Base-by-base conservation (phyloP, 2,797 vertebrate genomes). In the Okamejei kenojei region DNA sequence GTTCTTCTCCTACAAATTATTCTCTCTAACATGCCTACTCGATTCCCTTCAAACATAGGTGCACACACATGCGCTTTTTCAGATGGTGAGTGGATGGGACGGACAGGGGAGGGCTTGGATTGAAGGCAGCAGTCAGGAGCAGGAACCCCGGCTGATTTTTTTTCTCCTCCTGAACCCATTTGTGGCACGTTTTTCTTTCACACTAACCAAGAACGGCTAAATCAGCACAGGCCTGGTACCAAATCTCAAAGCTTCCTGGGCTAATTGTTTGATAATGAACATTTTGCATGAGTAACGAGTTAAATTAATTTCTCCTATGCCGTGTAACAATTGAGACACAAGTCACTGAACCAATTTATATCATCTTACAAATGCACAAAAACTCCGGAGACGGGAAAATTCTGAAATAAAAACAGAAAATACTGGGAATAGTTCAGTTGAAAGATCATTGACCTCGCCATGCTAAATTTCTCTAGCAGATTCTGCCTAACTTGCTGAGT, bases 101-200 rank as follows among this genome's bases (percentile, higher is more conserved):
- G 1, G 38, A 82, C 17, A 58, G 7, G 38, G 23, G 19, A 19
- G 8, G n/a, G 61, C 0, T 88, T 65, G 17, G n/a, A 9, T 19
- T 65, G n/a, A 68, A 32, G 84, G 35, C 61, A 88, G 17, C 17
- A 32, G 63, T 68, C 63, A 88, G 61, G 84, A 88, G 63, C 63
- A 88, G 84, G 84, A 88, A 88, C 84, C 84, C 84, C 17, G 63
- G 84, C 63, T 88, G 84, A 88, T 88, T 21, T 74, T 54, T 54
- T 6, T 88, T 88, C 84, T 68, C 84, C 84, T 68, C 84, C 84
- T 32, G 65, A 32, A 19, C 84, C 84, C n/a, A 88, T 88, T 88
- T 88, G n/a, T 88, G 7, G 7, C 29, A 61, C 82, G n/a, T 63
- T 63, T 88, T 88, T 21, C 84, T 88, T 88, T 88, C 63, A 68